A percentile compares a stretch with the other conserved stretches of the same genome.
phyloP scores from a whole-genome alignment of 2,888 invertebrate species.

The Criorhina ranunculi region DNA sequence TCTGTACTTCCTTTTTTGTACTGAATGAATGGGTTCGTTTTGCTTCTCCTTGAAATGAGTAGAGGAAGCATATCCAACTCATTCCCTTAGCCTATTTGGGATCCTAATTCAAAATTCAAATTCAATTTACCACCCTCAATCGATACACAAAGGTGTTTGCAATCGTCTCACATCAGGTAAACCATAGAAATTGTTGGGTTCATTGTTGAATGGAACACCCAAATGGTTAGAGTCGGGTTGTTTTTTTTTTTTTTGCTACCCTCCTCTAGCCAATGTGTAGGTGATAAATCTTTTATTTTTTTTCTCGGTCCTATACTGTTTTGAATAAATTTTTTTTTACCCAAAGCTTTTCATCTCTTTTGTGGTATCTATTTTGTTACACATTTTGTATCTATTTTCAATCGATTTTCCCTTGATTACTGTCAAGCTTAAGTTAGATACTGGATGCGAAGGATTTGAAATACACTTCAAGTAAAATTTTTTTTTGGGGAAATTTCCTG shows the following conservation, averaged over 20 bases:
- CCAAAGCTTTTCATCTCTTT: constrained; percentile 38
- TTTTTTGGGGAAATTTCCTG: not conserved
- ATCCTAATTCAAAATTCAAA: constrained; percentile 71
- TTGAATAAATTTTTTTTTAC: constrained; percentile 32
- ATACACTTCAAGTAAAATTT: constrained; percentile 35
- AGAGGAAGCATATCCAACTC: constrained; percentile 26
- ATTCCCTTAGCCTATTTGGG: constrained; percentile 36
- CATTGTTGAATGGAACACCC: constrained; percentile 47
- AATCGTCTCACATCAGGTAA: constrained; percentile 64
- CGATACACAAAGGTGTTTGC: constrained; percentile 67
- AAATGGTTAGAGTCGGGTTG: constrained; percentile 28
- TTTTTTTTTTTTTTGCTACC: constrained; percentile 4
- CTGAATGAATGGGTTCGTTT: not conserved
- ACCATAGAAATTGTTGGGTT: constrained; percentile 56
- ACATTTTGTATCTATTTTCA: constrained; percentile 55
- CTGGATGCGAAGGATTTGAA: constrained; percentile 32
- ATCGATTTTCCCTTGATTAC: constrained; percentile 72
- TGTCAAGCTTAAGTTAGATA: constrained; percentile 68
- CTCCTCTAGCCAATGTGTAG: constrained; percentile 35
- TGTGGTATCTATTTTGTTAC: constrained; percentile 34
- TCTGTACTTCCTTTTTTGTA: constrained; percentile 33
- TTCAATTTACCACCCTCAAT: constrained; percentile 70
- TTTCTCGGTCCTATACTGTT: not conserved
- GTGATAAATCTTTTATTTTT: constrained; percentile 62
- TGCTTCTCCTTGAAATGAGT: constrained; percentile 30